Evolutionary conservation across 2,888 invertebrate species (phyloP).

Genomic region (Latrodectus hesperus): DNA sequence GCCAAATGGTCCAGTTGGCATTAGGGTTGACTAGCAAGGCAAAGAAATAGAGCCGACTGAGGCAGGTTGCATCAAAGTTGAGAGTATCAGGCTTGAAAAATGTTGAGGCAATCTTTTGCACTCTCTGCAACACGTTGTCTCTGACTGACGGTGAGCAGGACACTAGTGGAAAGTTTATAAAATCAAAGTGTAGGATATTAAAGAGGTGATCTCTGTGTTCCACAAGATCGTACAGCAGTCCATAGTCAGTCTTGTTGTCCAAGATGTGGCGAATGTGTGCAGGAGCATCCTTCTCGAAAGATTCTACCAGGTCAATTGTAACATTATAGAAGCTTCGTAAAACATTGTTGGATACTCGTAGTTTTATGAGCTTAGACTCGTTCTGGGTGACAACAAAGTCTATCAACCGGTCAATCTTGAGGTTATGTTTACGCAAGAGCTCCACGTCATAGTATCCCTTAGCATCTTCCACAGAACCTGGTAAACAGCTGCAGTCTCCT

Average conservation of each 20-base stretch:
- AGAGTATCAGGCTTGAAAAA: not conserved
- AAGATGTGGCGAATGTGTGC: not conserved
- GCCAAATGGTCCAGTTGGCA: conserved; percentile 14
- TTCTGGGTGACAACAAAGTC: not conserved
- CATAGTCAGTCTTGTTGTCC: not conserved
- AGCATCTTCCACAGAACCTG: too few relatives aligned
- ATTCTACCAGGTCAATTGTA: not conserved
- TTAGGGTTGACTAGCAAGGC: conserved; percentile 6
- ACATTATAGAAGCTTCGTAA: not conserved
- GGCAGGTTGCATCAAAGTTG: conserved; percentile 3
- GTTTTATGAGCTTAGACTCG: not conserved
- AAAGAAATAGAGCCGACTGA: not conserved
- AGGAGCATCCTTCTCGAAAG: not conserved
- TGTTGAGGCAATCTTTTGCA: not conserved
- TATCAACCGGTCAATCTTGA: not conserved
- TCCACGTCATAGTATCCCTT: conserved; percentile 14
- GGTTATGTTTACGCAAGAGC: not conserved
- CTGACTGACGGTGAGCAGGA: not conserved
- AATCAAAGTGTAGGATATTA: not conserved
- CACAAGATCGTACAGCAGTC: not conserved
- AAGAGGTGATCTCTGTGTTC: not conserved
- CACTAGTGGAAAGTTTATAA: not conserved
- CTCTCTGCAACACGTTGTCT: not conserved
- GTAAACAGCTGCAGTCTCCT: too few relatives aligned
- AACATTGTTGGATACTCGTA: too few relatives aligned